Percentiles rank a stretch among this genome's conserved stretches.
phyloP scores from a whole-genome alignment of 2,113 vertebrate genomes.

The Gymnocephalus cernua region DNA sequence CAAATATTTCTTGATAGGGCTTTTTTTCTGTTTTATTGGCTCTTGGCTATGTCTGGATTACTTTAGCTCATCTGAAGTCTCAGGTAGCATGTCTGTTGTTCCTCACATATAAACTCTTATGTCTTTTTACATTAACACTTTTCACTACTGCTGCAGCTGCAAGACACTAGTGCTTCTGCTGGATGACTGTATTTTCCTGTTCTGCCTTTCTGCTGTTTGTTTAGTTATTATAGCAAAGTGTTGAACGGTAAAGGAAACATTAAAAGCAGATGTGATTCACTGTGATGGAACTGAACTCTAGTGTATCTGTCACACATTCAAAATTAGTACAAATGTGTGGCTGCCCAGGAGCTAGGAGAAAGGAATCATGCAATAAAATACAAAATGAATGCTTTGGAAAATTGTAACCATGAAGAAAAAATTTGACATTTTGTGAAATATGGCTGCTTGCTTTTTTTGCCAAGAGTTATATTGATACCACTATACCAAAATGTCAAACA shows the following conservation, averaged over 20 bases:
- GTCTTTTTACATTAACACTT: constrained; percentile 11
- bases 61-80: constrained; percentile 31
- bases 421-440: too few species aligned
- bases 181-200: not conserved
- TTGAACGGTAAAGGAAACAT: not conserved
- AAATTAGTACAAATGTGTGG: not conserved
- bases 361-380: not conserved
- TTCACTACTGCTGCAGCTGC: not conserved
- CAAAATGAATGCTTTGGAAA: too few species aligned
- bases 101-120: not conserved
- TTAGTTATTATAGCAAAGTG: constrained; percentile 1
- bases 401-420: too few species aligned
- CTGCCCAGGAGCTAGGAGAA: not conserved
- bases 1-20: constrained; percentile 11
- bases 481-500: too few species aligned
- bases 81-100: constrained; percentile 15
- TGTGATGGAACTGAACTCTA: constrained; percentile 12
- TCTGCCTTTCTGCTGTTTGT: not conserved
- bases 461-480: too few species aligned
- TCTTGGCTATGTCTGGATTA: constrained; percentile 20
- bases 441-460: too few species aligned
- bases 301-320: not conserved
- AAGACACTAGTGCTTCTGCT: not conserved
- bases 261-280: constrained; percentile 14
- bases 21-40: not conserved